A percentile compares a stretch with the other conserved stretches of the same genome.
phyloP scores from a whole-genome alignment of 35 echinoderm and acorn worm species.

The Hemicentrotus pulcherrimus region DNA sequence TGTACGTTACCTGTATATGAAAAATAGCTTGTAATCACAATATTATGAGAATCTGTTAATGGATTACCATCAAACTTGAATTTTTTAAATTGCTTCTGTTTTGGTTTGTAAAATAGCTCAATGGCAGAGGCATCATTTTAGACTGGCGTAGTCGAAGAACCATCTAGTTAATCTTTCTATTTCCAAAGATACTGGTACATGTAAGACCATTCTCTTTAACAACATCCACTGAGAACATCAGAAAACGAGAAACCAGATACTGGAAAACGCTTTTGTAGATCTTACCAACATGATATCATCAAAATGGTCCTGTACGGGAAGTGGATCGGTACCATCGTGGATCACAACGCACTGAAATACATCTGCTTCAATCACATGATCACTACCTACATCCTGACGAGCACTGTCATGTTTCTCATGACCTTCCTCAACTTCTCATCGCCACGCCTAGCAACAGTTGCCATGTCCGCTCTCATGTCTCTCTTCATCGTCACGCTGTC shows the following conservation, averaged over 20 bases:
- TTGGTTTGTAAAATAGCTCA: too few relatives aligned
- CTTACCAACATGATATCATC: slow-evolving; percentile 10
- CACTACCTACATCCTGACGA: slow-evolving; percentile 88
- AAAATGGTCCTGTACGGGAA: slow-evolving; percentile 83
- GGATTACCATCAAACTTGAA: too few relatives aligned
- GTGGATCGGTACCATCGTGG: slow-evolving; percentile 88
- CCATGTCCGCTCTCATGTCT: slow-evolving; percentile 84
- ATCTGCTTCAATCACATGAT: slow-evolving; percentile 99
- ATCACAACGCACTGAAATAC: slow-evolving; percentile 87
- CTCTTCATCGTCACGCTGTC: slow-evolving; percentile 88
- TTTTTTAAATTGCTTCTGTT: too few relatives aligned
- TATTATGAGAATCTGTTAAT: too few relatives aligned
- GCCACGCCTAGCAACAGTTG: slow-evolving; percentile 73
- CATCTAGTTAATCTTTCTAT: neutral
- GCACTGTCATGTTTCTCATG: slow-evolving; percentile 85
- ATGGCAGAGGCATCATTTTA: too few relatives aligned
- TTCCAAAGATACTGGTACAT: neutral
- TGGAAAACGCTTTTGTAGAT: neutral
- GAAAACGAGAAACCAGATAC: neutral
- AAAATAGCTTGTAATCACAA: too few relatives aligned
- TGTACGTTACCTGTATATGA: too few relatives aligned
- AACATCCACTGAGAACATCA: too few relatives aligned
- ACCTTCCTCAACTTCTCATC: slow-evolving; percentile 80
- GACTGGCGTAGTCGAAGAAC: too few relatives aligned
- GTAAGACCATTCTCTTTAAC: neutral